phyloP scores from a whole-genome alignment of 2,888 invertebrate species.

The Chloromyia formosa region DNA sequence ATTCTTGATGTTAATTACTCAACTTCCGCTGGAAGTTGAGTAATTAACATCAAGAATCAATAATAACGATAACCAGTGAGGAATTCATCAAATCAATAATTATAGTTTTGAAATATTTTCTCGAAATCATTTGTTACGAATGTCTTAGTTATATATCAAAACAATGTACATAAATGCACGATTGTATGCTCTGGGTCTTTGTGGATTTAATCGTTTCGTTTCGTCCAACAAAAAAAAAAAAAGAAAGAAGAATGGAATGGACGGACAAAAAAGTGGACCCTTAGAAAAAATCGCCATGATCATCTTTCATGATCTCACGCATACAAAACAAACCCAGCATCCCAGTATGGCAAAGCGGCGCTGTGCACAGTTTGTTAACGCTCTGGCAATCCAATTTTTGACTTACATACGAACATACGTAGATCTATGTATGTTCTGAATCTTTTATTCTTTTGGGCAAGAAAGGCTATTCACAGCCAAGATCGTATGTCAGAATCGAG shows the following conservation, averaged over 20 bases:
- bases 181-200: neutral
- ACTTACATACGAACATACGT: neutral
- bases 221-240: neutral
- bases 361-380: neutral
- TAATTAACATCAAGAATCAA: no score
- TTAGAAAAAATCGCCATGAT: slow-evolving; percentile 9
- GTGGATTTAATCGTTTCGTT: slow-evolving; percentile 14
- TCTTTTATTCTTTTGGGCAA: neutral
- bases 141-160: no score
- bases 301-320: slow-evolving; percentile 18
- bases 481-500: slow-evolving; percentile 38
- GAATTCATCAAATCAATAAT: no score
- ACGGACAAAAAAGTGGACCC: neutral
- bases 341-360: no score
- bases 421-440: neutral
- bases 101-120: no score
- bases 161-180: no score
- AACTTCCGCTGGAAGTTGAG: no score
- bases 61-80: no score
- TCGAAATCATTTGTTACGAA: no score
- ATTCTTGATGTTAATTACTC: no score
- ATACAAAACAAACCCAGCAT: neutral
- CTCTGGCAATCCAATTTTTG: slow-evolving; percentile 1
- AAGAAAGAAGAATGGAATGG: neutral
- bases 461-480: slow-evolving; percentile 1